Evolutionary conservation across 1,140 invertebrate genomes (phyloP), one percentile per base, ranked within the genome.

Genomic region (Drosophila ercepeae): DNA sequence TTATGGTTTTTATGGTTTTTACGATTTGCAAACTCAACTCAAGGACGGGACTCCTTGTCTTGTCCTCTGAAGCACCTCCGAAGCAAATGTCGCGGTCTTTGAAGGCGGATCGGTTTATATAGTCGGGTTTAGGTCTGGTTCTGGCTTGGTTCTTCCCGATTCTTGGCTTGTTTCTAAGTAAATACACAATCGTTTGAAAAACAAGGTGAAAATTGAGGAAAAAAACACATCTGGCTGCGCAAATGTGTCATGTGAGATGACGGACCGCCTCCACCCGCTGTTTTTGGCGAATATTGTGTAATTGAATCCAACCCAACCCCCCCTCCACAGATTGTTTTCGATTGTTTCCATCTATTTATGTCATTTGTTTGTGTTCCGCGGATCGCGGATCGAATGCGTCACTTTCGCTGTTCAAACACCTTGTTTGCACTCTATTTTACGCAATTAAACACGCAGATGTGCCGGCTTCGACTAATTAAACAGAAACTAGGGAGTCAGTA

Each of bases 371-470:
- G 3, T 18, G n/a, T n/a, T n/a, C n/a, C n/a, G n/a, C n/a, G 34
- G 2, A 5, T 41, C 18, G 4, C n/a, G n/a, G n/a, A n/a, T n/a
- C n/a, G 34, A 71, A 68, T 78, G 75, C 75, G 74, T 78, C 75
- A 78, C 59, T 72, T 1, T 14, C 21, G 39, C 39, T 18, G 9
- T 18, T 19, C 14, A 18, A 14, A 18, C 14, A 16, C 49, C 34
- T 36, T 75, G 18, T 75, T 75, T 75, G 34, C 71, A 45, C 61
- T 67, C 27, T 39, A 41, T 25, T 75, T 79, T 76, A 71, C 77
- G 72, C 72, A 81, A 65, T 55, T 50, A 50, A 63, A 36, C 23
- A 46, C 46, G 46, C 46, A 48, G 46, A 48, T 48, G 46, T 23
- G 29, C 14, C 23, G 25, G 45, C 52, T 44, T 18, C 19, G 32